These are phyloP conservation scores for Colaptes auratus DNA, from an alignment of 2,113 vertebrate species.

Conservation along the genomic window DNA sequence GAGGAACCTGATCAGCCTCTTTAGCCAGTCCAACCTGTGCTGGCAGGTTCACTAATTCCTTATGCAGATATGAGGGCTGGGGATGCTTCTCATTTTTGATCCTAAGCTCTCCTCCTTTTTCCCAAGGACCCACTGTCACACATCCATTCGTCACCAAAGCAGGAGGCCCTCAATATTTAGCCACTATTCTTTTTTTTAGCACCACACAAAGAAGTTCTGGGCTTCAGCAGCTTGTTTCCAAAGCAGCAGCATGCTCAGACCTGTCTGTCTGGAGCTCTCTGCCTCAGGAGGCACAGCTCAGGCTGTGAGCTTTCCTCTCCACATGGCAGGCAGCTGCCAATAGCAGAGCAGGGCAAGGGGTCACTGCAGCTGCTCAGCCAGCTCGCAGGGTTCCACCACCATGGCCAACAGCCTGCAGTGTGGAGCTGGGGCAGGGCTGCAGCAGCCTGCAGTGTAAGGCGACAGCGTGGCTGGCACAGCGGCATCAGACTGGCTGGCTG, in stretches of 20 bases:
- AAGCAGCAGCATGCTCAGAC: conserved; percentile 65
- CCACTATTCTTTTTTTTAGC: conserved; percentile 30
- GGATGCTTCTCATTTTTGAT: conserved; percentile 20
- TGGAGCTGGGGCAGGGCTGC: conserved; percentile 78
- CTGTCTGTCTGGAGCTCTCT: conserved; percentile 74
- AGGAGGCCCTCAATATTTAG: conserved; percentile 21
- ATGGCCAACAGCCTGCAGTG: conserved; percentile 81
- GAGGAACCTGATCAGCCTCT: conserved; percentile 25
- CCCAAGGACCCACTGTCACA: conserved; percentile 4
- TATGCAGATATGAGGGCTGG: conserved; percentile 1
- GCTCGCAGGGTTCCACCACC: conserved; percentile 83
- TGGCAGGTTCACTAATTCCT: conserved; percentile 19
- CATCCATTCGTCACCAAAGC: conserved; percentile 19
- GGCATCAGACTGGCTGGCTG: conserved; percentile 64
- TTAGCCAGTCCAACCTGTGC: conserved; percentile 36
- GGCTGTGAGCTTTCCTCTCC: conserved; percentile 82
- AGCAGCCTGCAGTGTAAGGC: conserved; percentile 79
- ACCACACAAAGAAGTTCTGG: conserved; percentile 25
- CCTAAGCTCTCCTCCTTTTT: conserved; percentile 24
- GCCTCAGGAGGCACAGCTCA: conserved; percentile 72
- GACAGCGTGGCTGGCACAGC: conserved; percentile 80
- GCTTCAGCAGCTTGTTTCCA: conserved; percentile 71
- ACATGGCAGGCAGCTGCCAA: conserved; percentile 81
- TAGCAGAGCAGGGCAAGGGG: conserved; percentile 77
- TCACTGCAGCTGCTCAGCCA: conserved; percentile 78